Conservation (phyloP, 2,888 invertebrate genomes). For the Thereva unica region DNA sequence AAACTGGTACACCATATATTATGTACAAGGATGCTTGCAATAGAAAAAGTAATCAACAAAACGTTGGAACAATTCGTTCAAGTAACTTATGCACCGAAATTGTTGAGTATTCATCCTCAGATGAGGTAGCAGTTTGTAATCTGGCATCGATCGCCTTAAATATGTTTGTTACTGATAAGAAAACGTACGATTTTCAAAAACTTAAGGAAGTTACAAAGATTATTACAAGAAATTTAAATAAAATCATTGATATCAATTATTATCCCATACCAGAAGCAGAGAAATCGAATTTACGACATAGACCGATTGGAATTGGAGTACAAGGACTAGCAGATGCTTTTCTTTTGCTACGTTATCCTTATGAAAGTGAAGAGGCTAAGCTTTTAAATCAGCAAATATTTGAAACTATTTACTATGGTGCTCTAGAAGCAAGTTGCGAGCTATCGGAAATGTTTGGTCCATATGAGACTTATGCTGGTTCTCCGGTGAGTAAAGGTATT, state of each 20-base stretch:
- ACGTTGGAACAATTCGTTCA: constrained; percentile 97
- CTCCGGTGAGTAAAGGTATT: constrained; percentile 92
- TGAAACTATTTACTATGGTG: constrained; percentile 97
- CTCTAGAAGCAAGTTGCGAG: constrained; percentile 94
- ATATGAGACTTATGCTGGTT: constrained; percentile 90
- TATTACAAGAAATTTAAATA: constrained; percentile 91
- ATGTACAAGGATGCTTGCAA: constrained; percentile 96
- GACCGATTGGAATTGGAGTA: constrained; percentile 91
- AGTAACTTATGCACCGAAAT: constrained; percentile 98
- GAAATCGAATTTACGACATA: constrained; percentile 83
- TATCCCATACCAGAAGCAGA: constrained; percentile 92
- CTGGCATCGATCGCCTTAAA: constrained; percentile 96
- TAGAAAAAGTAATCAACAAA: constrained; percentile 95
- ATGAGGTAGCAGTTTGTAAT: constrained; percentile 97
- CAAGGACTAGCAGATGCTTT: constrained; percentile 98
- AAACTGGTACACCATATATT: constrained; percentile 99
- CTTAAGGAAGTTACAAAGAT: constrained; percentile 86
- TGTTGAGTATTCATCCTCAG: constrained; percentile 87
- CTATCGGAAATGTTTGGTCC: constrained; percentile 81
- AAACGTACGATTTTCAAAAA: constrained; percentile 84
- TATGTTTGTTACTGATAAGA: constrained; percentile 81
- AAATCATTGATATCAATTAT: constrained; percentile 94
- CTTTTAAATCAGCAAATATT: constrained; percentile 93
- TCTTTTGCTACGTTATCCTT: constrained; percentile 89
- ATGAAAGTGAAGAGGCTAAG: constrained; percentile 85